Evolutionary conservation across 2,797 vertebrate genomes (phyloP).

Genomic region (Cossypha polioptera): DNA sequence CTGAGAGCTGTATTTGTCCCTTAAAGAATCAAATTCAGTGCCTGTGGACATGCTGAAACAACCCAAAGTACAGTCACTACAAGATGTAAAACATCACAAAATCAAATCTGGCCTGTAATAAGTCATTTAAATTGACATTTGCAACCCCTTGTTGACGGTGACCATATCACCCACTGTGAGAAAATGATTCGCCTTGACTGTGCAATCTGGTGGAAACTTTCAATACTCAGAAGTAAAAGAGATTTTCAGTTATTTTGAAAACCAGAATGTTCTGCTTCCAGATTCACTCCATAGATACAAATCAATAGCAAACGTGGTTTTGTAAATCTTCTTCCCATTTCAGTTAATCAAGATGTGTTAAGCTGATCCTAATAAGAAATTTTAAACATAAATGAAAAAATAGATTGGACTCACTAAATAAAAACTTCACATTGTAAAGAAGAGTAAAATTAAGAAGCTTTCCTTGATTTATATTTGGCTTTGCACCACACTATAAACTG

Average conservation of each 20-base stretch:
- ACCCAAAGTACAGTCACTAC: not conserved
- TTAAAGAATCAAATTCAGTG: not conserved
- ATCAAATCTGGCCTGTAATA: not conserved
- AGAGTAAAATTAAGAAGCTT: not conserved
- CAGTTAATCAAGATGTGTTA: not conserved
- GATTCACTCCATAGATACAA: not conserved
- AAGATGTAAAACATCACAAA: not conserved
- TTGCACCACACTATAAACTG: not conserved
- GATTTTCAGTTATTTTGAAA: not conserved
- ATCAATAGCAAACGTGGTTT: not conserved
- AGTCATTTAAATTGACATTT: not conserved
- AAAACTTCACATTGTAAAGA: not conserved
- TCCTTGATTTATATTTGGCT: not conserved
- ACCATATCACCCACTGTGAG: not conserved
- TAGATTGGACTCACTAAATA: not conserved
- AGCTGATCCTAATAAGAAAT: not conserved
- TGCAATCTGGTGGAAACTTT: not conserved
- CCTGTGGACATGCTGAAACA: not conserved
- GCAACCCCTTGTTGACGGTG: not conserved
- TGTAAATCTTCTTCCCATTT: not conserved
- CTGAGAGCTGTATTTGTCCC: not conserved
- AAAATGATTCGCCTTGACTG: not conserved
- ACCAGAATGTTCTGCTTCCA: not conserved
- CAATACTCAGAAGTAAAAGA: not conserved
- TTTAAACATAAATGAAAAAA: not conserved